Evolutionary conservation across 2,888 invertebrate genomes (phyloP), one percentile per base, ranked within the genome.

Genomic region (Pheosia gnoma): DNA sequence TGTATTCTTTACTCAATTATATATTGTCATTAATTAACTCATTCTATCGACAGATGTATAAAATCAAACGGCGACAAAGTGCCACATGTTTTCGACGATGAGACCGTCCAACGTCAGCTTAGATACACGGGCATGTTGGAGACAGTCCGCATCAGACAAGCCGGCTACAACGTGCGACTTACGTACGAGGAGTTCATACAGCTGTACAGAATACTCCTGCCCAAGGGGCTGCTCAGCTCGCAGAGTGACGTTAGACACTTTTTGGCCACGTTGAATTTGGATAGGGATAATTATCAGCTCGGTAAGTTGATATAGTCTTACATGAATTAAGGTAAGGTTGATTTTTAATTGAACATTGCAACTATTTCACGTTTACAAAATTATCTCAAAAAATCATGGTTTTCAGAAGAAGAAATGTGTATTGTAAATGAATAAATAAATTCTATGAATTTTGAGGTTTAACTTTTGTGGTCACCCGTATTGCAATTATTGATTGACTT

Each of bases 81-180:
- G 68, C 96, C 99, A 0, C 98, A 98, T 85, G 96, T 96, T 72
- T 99, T 99, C 89, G 98, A 98, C 86, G 98, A 98, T 79, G 97
- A 98, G 68, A 97, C 98, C 0, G 98, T 99, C 8, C 96, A 98
- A 79, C 94, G 98, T 59, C 94, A 94, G 70, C 93, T 99, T 63
- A 94, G 98, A 9, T 99, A 99, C 89, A 99, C 99, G 0, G 99
- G 99, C 66, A 99, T 99, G 99, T 84, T 99, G 79, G 99, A 99
- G 85, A 99, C 99, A 0, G 99, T 99, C 11, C 94, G 98, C 75
- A 99, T 99, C 69, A 94, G 99, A 58, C 98, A 98, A 83, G 98
- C 98, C 3, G 99, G 99, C 3, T 99, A 98, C 92, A 98, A 98
- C 87, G 98, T 99, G 66, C 95, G 99, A 47, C 95, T 99, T 47